Evolutionary conservation across 1,140 invertebrate species (phyloP).

Genomic region (Drosophila ohnishii): DNA sequence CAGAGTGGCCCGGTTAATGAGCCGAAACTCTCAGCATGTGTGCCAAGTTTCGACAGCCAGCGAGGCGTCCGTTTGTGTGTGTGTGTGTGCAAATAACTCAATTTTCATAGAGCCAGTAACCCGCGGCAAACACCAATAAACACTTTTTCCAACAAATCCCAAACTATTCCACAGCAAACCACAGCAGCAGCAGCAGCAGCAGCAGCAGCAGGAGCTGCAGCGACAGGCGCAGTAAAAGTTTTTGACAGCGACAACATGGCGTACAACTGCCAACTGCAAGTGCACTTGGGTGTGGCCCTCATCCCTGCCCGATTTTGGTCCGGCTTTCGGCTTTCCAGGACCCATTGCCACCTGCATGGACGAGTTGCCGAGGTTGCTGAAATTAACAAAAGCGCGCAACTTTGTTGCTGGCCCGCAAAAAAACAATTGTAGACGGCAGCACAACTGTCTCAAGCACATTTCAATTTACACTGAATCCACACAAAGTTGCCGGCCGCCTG

Average conservation of each 20-base stretch:
- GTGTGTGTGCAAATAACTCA: constrained; percentile 64
- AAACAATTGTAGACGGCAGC: constrained; percentile 60
- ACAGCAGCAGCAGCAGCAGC: constrained; percentile 45
- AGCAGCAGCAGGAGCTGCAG: constrained; percentile 14
- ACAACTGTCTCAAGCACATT: constrained; percentile 76
- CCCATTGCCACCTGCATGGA: constrained; percentile 52
- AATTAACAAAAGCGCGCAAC: constrained; percentile 73
- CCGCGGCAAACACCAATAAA: constrained; percentile 70
- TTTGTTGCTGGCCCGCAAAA: constrained; percentile 57
- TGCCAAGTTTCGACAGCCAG: constrained; percentile 68
- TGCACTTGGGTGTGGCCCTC: constrained; percentile 46
- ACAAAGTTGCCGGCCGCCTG: constrained; percentile 55
- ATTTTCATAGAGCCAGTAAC: constrained; percentile 68
- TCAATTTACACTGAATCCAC: constrained; percentile 61
- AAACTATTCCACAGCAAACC: constrained; percentile 59
- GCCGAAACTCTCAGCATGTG: constrained; percentile 73
- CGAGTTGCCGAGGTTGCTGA: constrained; percentile 49
- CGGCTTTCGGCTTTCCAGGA: background rate
- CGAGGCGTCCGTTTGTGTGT: constrained; percentile 38
- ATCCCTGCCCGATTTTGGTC: constrained; percentile 1
- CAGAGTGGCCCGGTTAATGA: constrained; percentile 68
- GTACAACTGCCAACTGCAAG: constrained; percentile 70
- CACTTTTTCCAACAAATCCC: constrained; percentile 76
- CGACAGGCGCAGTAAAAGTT: constrained; percentile 65
- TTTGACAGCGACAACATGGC: constrained; percentile 76